Evolutionary conservation across 2,113 vertebrate genomes (phyloP).

Genomic region (Chaetura pelagica): DNA sequence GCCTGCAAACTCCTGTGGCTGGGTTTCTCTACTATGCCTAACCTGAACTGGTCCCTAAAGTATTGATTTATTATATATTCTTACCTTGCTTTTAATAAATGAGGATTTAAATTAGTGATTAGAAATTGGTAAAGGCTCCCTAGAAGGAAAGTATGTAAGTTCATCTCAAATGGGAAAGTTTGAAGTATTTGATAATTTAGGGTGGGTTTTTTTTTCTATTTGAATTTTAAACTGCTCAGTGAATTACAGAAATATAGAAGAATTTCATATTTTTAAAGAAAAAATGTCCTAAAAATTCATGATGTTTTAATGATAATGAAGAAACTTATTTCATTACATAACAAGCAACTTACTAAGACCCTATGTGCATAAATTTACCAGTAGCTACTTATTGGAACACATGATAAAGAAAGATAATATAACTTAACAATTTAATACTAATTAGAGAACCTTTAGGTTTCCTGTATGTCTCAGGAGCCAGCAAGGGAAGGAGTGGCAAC

Average conservation of each 20-base stretch:
- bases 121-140: neutral
- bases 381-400: neutral
- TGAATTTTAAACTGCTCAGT: neutral
- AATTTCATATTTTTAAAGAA: neutral
- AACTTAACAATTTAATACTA: neutral
- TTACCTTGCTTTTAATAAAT: neutral
- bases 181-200: neutral
- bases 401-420: neutral
- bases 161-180: neutral
- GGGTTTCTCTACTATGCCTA: neutral
- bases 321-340: neutral
- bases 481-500: neutral
- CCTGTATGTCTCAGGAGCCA: neutral
- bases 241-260: neutral
- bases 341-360: neutral
- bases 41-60: neutral
- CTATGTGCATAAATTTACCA: neutral
- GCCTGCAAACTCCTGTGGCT: neutral
- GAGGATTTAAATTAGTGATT: neutral
- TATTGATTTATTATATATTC: neutral
- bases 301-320: neutral
- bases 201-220: rapidly evolving
- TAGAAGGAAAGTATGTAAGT: neutral
- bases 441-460: neutral
- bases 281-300: neutral